Evolutionary conservation across 2,113 vertebrate genomes (phyloP), one percentile per base, ranked within the genome.

Genomic region (Platysternon megacephalum): DNA sequence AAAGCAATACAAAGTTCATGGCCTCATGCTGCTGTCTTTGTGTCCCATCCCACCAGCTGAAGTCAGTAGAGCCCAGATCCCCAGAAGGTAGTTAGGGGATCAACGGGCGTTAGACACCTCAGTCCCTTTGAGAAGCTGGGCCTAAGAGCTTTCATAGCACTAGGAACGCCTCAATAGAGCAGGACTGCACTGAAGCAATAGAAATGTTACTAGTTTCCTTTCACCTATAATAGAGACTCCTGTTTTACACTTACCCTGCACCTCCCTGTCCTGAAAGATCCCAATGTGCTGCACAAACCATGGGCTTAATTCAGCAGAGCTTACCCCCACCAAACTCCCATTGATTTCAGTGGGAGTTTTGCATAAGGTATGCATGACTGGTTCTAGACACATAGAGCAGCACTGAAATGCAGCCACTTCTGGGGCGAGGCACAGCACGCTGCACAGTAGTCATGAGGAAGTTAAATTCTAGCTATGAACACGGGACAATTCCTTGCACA

Each of bases 271-370:
- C 65, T 39, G 65, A 6, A 28, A 53, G 26, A 53, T 6, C 32
- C 4, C 51, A 10, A 52, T 65, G 24, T 79, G 65, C 83, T 87
- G 51, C 51, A 42, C 49, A 82, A 84, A 53, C 42, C 8, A 28
- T 0, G 12, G 13, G 22, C 29, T 6, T 0, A 0, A 42, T 2
- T 29, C 52, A 6, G 39, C 4, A 56, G 49, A 42, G 44, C 8
- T 39, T 72, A 10, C n/a, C 21, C 74, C 9, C 82, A 22, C 42
- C 19, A 58, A 89, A 52, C 61, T 86, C 74, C 81, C n/a, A 21
- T 21, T 78, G 39, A 46, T 26, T 44, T 76, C 7, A 39, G 2
- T 4, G 22, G 5, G 49, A 32, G 44, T 79, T 9, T 0, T 0
- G 24, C 6, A 21, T 12, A 83, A 65, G 22, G 48, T 26, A 32